Base-by-base conservation (phyloP, 2,113 vertebrate genomes). In the Microtus montanus region DNA sequence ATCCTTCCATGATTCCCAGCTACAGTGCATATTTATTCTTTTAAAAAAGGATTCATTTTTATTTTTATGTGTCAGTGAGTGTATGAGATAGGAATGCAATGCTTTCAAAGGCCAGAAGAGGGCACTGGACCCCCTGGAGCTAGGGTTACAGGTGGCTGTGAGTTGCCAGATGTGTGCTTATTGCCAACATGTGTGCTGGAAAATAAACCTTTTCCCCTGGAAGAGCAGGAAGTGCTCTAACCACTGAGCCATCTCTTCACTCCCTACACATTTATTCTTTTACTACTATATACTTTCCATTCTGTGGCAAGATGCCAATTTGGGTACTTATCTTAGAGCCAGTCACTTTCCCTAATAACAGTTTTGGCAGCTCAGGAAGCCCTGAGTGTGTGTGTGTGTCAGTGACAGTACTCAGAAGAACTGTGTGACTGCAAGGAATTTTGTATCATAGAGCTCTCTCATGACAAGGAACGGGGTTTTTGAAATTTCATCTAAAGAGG, bases 1-100 rank as follows among this genome's bases (percentile, higher is more conserved):
- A 52, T 47, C 44, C 11, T 71, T n/a, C 24, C 30, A 73, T 92
- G 75, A 93, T 92, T 97, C 90, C 54, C 38, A 84, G 58, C 15
- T 82, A 87, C 35, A 35, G 44, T 83, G 41, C 38, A 68, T 28
- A 87, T 74, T 24, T 68, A 74, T 58, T 44, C n/a, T 84, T 64
- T 41, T 61, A 15, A 28, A 61, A 82, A 84, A 84, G 0, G 14
- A 41, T 66, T 91, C 28, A 35, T n/a, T 30, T 47, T 93, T 49
- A 35, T 86, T 44, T 64, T 44, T 84, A 66, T 66, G 61, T 66
- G 38, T 28, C 22, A 64, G 61, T 44, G 15, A 26, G 73, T 63
- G 7, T 58, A 20, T 84, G 15, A 10, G 26, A 44, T 26, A 9
- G 41, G n/a, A 30, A 10, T 85, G 41, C 83, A 85, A 38, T 64